Conservation (phyloP, 2,888 invertebrate genomes). For the Caenorhabditis imperialis region DNA sequence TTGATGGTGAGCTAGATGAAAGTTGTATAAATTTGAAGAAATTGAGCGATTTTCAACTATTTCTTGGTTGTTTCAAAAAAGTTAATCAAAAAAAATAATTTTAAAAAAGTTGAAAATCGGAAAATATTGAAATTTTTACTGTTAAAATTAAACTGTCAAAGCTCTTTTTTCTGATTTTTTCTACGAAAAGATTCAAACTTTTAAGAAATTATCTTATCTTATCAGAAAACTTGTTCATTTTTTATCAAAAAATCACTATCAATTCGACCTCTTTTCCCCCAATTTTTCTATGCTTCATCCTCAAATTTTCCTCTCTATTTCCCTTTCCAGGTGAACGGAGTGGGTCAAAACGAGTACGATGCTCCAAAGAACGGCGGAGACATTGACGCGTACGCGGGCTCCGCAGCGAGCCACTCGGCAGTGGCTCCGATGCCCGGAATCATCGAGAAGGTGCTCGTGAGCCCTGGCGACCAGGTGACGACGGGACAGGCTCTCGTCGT, state of each 20-base stretch:
- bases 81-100: too few species aligned
- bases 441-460: conserved; percentile 90
- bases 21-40: not conserved
- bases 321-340: conserved; percentile 57
- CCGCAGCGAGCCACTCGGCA: conserved; percentile 56
- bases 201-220: not conserved
- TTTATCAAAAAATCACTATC: too few species aligned
- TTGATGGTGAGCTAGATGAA: conserved; percentile 57
- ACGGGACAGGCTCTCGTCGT: conserved; percentile 90
- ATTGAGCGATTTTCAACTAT: not conserved
- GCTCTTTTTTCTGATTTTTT: not conserved
- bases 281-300: conserved; percentile 11
- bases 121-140: conserved; percentile 4
- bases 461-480: conserved; percentile 83
- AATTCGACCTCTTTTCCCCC: not conserved
- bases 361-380: conserved; percentile 23
- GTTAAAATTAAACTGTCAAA: too few species aligned
- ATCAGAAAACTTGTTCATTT: too few species aligned
- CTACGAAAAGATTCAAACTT: not conserved
- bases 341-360: conserved; percentile 62
- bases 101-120: too few species aligned
- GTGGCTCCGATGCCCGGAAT: conserved; percentile 96
- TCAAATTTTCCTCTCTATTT: too few species aligned
- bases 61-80: too few species aligned
- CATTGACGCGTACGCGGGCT: conserved; percentile 43